Evolutionary conservation across 2,113 vertebrate species (phyloP).

Genomic region (Maylandia zebra): DNA sequence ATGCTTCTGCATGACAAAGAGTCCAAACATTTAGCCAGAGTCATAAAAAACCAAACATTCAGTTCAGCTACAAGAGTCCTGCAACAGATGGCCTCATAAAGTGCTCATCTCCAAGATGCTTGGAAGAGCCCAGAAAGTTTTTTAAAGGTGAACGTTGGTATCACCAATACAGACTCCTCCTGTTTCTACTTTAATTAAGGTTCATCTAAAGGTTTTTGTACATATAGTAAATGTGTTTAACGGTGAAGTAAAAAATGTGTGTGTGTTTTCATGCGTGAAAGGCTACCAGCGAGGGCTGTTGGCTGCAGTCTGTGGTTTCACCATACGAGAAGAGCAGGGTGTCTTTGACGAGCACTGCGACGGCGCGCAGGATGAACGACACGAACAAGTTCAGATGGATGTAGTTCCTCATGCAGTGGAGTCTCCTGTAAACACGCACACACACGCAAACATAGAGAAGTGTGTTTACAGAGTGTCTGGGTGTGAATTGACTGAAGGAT

Average conservation of each 20-base stretch:
- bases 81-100: neutral
- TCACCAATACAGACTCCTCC: neutral
- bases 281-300: slow-evolving; percentile 59
- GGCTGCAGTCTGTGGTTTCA: slow-evolving; percentile 65
- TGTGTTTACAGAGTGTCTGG: slow-evolving; percentile 43
- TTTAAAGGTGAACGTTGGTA: neutral
- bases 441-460: neutral
- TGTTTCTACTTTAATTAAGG: neutral
- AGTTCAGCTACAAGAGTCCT: neutral
- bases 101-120: neutral
- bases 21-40: neutral
- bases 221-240: neutral
- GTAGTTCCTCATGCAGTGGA: slow-evolving; percentile 92
- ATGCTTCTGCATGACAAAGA: neutral
- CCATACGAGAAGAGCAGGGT: slow-evolving; percentile 80
- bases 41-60: neutral
- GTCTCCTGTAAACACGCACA: slow-evolving; percentile 72
- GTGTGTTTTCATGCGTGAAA: neutral
- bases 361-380: slow-evolving; percentile 89
- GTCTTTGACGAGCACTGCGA: slow-evolving; percentile 88
- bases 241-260: neutral
- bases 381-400: slow-evolving; percentile 95
- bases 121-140: neutral
- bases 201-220: neutral
- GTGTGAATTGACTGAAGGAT: slow-evolving; percentile 23